Percentiles rank a stretch among this genome's conserved stretches.
These are phyloP conservation scores for Campoletis raptor DNA, from an alignment of 2,888 invertebrate species.

Conservation along the genomic window DNA sequence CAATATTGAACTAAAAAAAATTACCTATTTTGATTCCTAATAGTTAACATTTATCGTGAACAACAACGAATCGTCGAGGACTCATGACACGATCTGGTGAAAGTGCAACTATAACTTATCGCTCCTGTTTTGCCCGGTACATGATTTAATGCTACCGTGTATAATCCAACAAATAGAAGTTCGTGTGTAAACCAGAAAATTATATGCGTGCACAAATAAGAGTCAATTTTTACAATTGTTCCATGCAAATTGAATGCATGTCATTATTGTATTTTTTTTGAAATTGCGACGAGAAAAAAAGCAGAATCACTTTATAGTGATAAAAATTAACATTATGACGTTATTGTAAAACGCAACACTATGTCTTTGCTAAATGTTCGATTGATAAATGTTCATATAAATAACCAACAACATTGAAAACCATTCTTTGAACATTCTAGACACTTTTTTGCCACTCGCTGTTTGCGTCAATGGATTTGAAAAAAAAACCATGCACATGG, in stretches of 20 bases:
- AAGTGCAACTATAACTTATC: conserved; percentile 29
- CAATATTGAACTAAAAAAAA: background rate
- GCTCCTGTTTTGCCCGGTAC: conserved; percentile 13
- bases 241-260: background rate
- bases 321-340: conserved; percentile 8
- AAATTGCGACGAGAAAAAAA: background rate
- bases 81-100: conserved; percentile 10
- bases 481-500: background rate
- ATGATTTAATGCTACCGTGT: background rate
- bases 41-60: background rate
- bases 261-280: background rate
- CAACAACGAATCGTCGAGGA: background rate
- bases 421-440: conserved; percentile 8
- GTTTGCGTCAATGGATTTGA: conserved; percentile 38
- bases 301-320: background rate
- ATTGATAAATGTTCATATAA: background rate
- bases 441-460: conserved; percentile 37
- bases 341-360: background rate
- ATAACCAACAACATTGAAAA: background rate
- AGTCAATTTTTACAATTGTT: conserved; percentile 2
- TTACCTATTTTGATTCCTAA: background rate
- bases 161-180: background rate
- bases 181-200: background rate
- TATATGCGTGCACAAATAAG: background rate
- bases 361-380: background rate